Percentiles rank a stretch among this genome's conserved stretches.
phyloP scores from a whole-genome alignment of 2,797 vertebrate genomes.

The Chelon auratus region DNA sequence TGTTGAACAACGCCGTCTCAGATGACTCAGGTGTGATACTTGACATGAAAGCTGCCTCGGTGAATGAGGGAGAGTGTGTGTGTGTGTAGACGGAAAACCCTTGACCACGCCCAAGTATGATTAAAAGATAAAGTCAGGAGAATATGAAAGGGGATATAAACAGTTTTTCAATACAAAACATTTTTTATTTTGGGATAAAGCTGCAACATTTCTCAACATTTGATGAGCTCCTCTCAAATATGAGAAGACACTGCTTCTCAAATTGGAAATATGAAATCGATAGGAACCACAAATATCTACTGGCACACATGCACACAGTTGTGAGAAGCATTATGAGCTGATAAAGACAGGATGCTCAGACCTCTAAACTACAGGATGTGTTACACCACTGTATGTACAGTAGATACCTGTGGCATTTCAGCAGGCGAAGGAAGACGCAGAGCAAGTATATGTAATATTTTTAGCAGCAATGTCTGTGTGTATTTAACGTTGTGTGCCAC shows the following conservation, averaged over 20 bases:
- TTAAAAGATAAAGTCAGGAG: background rate
- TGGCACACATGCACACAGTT: background rate
- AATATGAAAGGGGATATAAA: background rate
- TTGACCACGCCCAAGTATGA: background rate
- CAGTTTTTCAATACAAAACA: background rate
- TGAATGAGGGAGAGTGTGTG: slow-evolving; percentile 5
- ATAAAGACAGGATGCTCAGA: background rate
- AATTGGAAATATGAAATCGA: background rate
- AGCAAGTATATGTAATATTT: background rate
- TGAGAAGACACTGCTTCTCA: too few relatives aligned
- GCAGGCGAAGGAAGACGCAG: slow-evolving; percentile 78
- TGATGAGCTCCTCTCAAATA: too few relatives aligned
- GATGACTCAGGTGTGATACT: slow-evolving; percentile 66
- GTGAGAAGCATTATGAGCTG: background rate
- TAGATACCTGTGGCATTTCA: slow-evolving; percentile 45
- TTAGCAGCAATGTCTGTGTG: slow-evolving; percentile 24
- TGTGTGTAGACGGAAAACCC: background rate
- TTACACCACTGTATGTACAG: background rate
- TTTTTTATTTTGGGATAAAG: too few relatives aligned
- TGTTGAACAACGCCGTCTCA: slow-evolving; percentile 65
- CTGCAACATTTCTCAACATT: too few relatives aligned
- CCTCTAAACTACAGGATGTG: slow-evolving; percentile 10
- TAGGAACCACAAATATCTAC: background rate
- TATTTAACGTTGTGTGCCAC: slow-evolving; percentile 25
- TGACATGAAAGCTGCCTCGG: slow-evolving; percentile 33